Evolutionary conservation across 1,140 invertebrate species (phyloP).

Genomic region (Batillaria attramentaria): DNA sequence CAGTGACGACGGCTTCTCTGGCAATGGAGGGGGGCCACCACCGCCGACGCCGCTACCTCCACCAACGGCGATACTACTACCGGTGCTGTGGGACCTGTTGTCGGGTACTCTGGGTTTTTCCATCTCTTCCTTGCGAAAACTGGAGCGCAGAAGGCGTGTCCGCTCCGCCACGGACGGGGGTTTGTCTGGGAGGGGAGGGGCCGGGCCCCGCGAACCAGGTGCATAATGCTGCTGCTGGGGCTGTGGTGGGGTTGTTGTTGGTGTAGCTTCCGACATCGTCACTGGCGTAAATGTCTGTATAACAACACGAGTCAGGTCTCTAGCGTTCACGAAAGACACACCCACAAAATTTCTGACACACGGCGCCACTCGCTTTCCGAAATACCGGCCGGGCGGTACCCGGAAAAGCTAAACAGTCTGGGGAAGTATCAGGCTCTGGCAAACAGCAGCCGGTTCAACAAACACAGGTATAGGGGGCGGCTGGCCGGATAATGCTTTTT

Average conservation of each 20-base stretch:
- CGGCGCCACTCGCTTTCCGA: not conserved
- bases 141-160: conserved; percentile 57
- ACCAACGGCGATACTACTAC: not conserved
- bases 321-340: not conserved
- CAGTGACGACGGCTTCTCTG: conserved; percentile 5
- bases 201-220: conserved; percentile 47
- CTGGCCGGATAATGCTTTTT: too few relatives aligned
- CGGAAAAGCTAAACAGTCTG: not conserved
- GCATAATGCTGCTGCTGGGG: not conserved
- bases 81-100: conserved; percentile 27
- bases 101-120: conserved; percentile 54
- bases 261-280: not conserved
- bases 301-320: not conserved
- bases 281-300: not conserved
- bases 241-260: not conserved
- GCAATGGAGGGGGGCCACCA: not conserved
- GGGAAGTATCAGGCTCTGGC: not conserved
- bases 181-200: conserved; percentile 60
- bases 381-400: not conserved
- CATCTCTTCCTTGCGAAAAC: conserved; percentile 57
- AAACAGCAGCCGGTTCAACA: too few relatives aligned
- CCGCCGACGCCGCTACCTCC: not conserved
- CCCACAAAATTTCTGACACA: not conserved
- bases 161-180: conserved; percentile 60
- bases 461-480: too few relatives aligned